Evolutionary conservation across 2,113 vertebrate species (phyloP), one percentile per base, ranked within the genome.

Genomic region (Hystrix brachyura): DNA sequence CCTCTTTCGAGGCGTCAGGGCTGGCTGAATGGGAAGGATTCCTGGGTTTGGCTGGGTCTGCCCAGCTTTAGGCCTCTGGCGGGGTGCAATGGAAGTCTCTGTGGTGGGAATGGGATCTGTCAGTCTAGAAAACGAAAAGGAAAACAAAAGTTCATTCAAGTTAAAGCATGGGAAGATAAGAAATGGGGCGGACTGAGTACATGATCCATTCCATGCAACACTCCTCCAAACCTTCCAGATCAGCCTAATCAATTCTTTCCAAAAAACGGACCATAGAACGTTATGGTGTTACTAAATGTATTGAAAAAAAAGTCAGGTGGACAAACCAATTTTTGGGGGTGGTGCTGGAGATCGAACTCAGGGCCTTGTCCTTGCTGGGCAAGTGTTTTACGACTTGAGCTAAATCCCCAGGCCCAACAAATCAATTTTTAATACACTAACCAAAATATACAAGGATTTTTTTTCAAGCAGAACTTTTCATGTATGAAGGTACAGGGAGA

Each of bases 11-110:
- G 99, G 99, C 0, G 99, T 99, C 94, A 99, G 98, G 72, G 99
- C 99, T 67, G 99, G 99, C 97, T 99, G 99, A 93, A 99, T 99
- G 80, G 99, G 99, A 92, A 99, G 98, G 90, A 99, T 99, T 80
- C 99, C 99, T 81, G 99, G 98, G 96, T 99, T 99, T 10, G 99
- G 98, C 94, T 99, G 99, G 32, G 99, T 98, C 98, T 99, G 99
- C 46, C 99, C 99, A 76, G 99, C 99, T 97, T 99, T 99, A 78
- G 99, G 99, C 86, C 99, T 99, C 98, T 99, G 99, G 74, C 99
- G 99, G 64, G 99, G 99, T 3, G 99, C 99, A 96, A 99, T 99
- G 97, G 99, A 99, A 1, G 99, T 99, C 98, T 99, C 99, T 80
- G 97, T 99, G 0, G 99, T 99, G 38, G 99, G 99, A 98, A 99